These are phyloP conservation scores for Aphrophora alni DNA, from an alignment of 2,888 invertebrate species.

Conservation along the genomic window DNA sequence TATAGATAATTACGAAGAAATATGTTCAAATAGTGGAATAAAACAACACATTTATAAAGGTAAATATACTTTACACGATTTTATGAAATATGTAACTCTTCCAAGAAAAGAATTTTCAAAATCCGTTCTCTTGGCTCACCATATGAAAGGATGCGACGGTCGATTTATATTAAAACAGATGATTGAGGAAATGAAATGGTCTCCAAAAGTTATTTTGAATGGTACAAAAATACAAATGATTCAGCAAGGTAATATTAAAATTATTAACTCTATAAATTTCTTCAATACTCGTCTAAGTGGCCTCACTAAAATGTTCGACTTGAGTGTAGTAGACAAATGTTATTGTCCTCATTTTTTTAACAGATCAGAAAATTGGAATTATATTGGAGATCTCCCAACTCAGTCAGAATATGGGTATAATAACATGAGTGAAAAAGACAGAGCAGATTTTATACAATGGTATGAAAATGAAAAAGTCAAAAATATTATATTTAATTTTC, in stretches of 20 bases:
- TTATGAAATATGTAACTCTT: background rate
- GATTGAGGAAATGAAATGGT: background rate
- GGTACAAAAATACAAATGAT: background rate
- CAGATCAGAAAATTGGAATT: constrained; percentile 47
- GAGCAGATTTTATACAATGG: constrained; percentile 45
- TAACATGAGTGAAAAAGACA: constrained; percentile 44
- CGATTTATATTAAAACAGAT: background rate
- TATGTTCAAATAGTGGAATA: too few species aligned
- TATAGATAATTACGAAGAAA: too few species aligned
- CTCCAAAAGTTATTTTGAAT: background rate
- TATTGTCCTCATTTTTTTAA: constrained; percentile 52
- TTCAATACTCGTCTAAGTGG: constrained; percentile 52
- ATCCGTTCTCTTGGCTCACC: background rate
- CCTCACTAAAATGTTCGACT: constrained; percentile 51
- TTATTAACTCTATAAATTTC: constrained; percentile 48
- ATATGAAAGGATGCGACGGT: background rate
- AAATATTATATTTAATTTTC: constrained; percentile 49
- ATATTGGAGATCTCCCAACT: constrained; percentile 46
- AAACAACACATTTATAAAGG: background rate
- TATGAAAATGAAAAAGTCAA: constrained; percentile 1
- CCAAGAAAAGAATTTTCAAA: background rate
- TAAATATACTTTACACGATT: background rate
- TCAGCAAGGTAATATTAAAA: background rate
- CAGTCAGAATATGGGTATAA: constrained; percentile 45
- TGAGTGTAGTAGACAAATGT: constrained; percentile 46